Base-by-base conservation (phyloP, 2,888 invertebrate genomes). In the Hermaeophaga mercurialis region DNA sequence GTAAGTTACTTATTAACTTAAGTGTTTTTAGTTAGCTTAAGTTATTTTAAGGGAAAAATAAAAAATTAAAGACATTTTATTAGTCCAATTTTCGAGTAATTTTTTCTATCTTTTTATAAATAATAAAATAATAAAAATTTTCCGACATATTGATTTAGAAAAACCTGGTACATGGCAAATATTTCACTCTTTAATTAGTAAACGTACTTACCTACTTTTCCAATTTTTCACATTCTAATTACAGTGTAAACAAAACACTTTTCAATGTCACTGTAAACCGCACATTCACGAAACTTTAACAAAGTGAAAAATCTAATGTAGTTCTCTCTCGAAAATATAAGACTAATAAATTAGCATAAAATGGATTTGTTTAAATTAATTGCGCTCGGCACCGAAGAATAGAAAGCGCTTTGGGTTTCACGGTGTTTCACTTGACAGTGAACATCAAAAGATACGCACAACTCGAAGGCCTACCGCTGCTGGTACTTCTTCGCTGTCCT, bases 351-450 rank as follows among this genome's bases (percentile, higher is more conserved):
- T 26, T 26, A 44, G 12, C 43, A 26, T 14, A 26, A 44, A 44
- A 15, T 36, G 11, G 17, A 36, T 36, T 36, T 36, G 36, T 17
- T 36, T 36, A 36, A 36, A 17, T 36, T 36, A 36, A 38, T 22
- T 47, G 22, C 47, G 24, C 15, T 36, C 17, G 15, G 36, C 14
- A 15, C 9, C 36, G 38, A 3, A 7, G 19, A 50, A 41, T 33
- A 50, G 50, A 50, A 50, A 50, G 31, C 50, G 41, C 50, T 56
- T 54, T 34, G 36, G 41, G 55, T 56, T 56, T 58, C 41, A 56
- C 55, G 46, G 56, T 50, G 28, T 49, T 39, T 41, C 19, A 50
- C 50, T 50, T 50, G 50, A 50, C 50, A 49, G 31, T 50, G 31
- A 50, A 41, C 19, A 17, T 46, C 43, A 14, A 8, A 53, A 52